These are phyloP conservation scores for Peromyscus melanophrys DNA, from an alignment of 2,797 vertebrate genomes.

Conservation along the genomic window DNA sequence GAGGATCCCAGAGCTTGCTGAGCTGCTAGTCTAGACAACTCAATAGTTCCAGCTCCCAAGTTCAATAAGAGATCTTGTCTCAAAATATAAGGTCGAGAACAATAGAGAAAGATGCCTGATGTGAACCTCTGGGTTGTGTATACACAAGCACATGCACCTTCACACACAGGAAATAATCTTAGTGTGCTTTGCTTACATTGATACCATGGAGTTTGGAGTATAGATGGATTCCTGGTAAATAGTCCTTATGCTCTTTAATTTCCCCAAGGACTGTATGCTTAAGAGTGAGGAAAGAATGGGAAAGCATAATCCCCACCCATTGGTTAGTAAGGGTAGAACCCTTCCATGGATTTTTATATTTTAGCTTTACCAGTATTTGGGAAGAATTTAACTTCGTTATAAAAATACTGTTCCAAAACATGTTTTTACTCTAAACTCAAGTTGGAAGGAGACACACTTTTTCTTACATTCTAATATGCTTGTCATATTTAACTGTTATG, in stretches of 20 bases:
- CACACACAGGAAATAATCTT: neutral
- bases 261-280: conserved; percentile 3
- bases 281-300: neutral
- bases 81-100: neutral
- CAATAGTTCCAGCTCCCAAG: neutral
- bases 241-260: conserved; percentile 7
- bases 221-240: conserved; percentile 25
- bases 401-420: conserved; percentile 15
- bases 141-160: neutral
- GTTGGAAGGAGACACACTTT: neutral
- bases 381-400: neutral
- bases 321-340: neutral
- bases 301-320: neutral
- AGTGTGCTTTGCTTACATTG: neutral
- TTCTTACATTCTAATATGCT: neutral
- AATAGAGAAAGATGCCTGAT: neutral
- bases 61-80: neutral
- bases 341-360: conserved; percentile 24
- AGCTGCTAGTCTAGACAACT: neutral
- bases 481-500: neutral
- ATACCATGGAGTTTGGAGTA: neutral
- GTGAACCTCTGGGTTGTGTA: neutral
- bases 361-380: conserved; percentile 36
- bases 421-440: conserved; percentile 42
- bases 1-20: neutral